Conservation (phyloP, 2,113 vertebrate genomes). For the Podocnemis expansa region DNA sequence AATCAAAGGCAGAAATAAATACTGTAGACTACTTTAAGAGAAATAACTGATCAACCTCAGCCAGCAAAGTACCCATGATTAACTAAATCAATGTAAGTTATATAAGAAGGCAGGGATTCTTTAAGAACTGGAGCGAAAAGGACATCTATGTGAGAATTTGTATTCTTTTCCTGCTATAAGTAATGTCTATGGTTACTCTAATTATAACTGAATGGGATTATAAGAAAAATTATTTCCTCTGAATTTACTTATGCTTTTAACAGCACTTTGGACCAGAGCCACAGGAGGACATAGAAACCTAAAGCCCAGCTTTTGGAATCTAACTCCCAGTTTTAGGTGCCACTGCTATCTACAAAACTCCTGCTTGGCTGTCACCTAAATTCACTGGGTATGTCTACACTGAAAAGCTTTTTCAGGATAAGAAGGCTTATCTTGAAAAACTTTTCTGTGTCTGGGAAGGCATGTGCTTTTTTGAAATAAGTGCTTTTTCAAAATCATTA, state of each 20-base stretch:
- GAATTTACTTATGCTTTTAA: not conserved
- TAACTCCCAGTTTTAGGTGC: not conserved
- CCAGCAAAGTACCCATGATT: not conserved
- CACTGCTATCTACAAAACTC: not conserved
- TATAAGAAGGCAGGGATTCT: not conserved
- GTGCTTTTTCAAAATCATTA: too few relatives aligned
- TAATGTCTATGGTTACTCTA: not conserved
- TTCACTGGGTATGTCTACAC: too few relatives aligned
- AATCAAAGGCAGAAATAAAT: conserved; percentile 1
- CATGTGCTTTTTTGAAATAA: too few relatives aligned
- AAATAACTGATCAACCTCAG: not conserved
- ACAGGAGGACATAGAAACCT: not conserved
- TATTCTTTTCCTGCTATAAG: not conserved
- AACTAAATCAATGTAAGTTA: not conserved
- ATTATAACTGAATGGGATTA: not conserved
- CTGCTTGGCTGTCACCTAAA: not conserved
- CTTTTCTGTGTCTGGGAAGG: too few relatives aligned
- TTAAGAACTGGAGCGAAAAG: not conserved
- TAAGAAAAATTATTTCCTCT: not conserved
- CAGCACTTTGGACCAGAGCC: not conserved
- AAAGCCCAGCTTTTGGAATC: not conserved
- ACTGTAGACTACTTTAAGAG: not conserved
- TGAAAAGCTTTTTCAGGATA: too few relatives aligned
- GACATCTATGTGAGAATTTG: not conserved
- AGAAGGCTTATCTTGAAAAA: too few relatives aligned